Percentiles rank a stretch among this genome's conserved stretches.
phyloP scores from a whole-genome alignment of 1,140 invertebrate species.

The Asobara japonica region DNA sequence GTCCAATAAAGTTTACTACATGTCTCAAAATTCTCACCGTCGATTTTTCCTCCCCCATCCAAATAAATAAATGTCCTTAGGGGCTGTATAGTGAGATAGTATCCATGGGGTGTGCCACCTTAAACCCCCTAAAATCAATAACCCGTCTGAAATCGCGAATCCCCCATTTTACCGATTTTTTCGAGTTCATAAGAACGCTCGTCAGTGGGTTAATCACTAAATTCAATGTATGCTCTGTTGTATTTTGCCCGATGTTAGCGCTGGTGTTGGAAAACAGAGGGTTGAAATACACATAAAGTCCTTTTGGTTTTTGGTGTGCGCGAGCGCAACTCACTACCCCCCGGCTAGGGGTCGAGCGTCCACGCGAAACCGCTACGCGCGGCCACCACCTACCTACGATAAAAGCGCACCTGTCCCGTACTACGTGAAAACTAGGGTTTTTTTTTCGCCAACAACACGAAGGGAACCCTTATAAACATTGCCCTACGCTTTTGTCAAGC shows the following conservation, averaged over 20 bases:
- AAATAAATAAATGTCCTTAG: too few relatives aligned
- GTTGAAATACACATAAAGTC: neutral
- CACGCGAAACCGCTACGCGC: conserved; percentile 6
- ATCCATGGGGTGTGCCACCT: neutral
- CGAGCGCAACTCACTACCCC: neutral
- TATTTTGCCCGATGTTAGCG: neutral
- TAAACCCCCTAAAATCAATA: conserved; percentile 30
- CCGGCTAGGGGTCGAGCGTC: neutral
- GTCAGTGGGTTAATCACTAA: neutral
- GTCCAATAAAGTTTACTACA: too few relatives aligned
- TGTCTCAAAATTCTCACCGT: too few relatives aligned
- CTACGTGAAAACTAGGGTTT: neutral
- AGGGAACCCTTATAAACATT: too few relatives aligned
- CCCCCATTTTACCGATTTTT: neutral
- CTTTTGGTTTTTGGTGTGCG: neutral
- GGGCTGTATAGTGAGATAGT: neutral
- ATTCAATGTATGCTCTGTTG: neutral
- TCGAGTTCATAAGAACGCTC: neutral
- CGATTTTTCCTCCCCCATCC: too few relatives aligned
- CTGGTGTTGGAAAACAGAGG: neutral
- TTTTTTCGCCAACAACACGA: too few relatives aligned
- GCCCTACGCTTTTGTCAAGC: too few relatives aligned
- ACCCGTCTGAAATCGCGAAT: conserved; percentile 12
- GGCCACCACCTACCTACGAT: neutral
- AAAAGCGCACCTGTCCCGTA: conserved; percentile 2